These are phyloP conservation scores for Amblyjoppa proteus DNA, from an alignment of 2,888 invertebrate genomes.

Conservation along the genomic window DNA sequence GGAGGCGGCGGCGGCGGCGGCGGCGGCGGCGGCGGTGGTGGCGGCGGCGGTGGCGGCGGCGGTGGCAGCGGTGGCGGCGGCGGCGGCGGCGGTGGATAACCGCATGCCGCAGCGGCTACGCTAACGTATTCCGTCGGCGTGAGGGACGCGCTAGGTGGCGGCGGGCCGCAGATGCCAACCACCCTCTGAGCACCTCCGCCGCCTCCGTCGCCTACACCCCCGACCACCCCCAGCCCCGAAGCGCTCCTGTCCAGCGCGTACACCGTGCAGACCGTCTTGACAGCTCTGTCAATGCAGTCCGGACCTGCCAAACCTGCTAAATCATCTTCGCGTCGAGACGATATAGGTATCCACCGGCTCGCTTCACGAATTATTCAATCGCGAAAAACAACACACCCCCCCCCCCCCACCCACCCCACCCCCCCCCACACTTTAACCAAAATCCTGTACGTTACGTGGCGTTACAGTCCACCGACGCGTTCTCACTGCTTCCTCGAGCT, in stretches of 20 bases:
- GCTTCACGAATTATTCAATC: constrained; percentile 52
- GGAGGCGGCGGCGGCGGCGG: constrained; percentile 71
- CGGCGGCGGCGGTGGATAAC: constrained; percentile 73
- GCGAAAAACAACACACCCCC: constrained; percentile 1
- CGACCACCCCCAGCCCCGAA: constrained; percentile 83
- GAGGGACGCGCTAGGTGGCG: constrained; percentile 76
- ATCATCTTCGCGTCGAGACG: constrained; percentile 70
- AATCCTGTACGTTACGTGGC: neutral
- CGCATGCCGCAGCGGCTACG: constrained; percentile 84
- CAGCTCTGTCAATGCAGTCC: constrained; percentile 76
- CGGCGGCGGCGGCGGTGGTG: constrained; percentile 69
- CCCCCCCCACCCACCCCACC: neutral
- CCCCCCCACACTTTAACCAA: neutral
- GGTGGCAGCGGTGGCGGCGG: constrained; percentile 75
- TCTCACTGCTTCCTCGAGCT: neutral
- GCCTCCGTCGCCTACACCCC: constrained; percentile 77
- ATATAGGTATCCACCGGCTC: constrained; percentile 36
- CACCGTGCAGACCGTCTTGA: constrained; percentile 83
- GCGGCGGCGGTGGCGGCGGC: constrained; percentile 75
- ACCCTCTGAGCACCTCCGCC: constrained; percentile 76
- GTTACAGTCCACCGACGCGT: neutral
- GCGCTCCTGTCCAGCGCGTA: constrained; percentile 84
- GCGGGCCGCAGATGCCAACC: constrained; percentile 81
- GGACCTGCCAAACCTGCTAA: constrained; percentile 84
- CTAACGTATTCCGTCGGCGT: constrained; percentile 86